Evolutionary conservation across 2,113 vertebrate genomes (phyloP).

Genomic region (Empidonax traillii): DNA sequence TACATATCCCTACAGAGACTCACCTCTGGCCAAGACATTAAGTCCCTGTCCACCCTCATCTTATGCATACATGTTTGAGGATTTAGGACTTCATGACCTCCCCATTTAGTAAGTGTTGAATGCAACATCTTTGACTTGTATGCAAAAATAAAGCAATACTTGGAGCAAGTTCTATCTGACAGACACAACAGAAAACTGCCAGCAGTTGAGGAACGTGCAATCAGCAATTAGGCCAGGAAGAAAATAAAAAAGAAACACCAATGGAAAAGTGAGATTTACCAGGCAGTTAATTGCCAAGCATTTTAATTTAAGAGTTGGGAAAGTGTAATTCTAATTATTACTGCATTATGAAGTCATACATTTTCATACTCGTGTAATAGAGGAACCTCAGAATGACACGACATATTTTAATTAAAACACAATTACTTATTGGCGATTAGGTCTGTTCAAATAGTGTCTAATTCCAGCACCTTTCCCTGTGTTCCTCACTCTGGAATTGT

Average conservation of each 20-base stretch:
- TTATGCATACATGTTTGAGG: not conserved
- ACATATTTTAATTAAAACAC: constrained; percentile 30
- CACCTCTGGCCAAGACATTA: not conserved
- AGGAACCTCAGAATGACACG: not conserved
- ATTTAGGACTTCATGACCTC: not conserved
- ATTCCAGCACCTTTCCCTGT: not conserved
- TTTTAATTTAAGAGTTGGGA: constrained; percentile 19
- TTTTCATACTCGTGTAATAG: not conserved
- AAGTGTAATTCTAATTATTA: constrained; percentile 27
- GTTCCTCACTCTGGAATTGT: not conserved
- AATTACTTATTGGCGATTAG: not conserved
- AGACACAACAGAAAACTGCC: not conserved
- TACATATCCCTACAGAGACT: not conserved
- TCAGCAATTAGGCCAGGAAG: not conserved
- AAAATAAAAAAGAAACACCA: not conserved
- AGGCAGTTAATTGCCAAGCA: not conserved
- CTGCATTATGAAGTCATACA: not conserved
- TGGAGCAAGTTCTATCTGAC: not conserved
- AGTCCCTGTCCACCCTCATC: not conserved
- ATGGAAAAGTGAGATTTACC: not conserved
- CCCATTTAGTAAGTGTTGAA: accelerated
- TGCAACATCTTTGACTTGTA: not conserved
- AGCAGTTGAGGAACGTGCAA: not conserved
- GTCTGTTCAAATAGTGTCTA: not conserved
- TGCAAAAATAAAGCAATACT: not conserved